A percentile compares a stretch with the other conserved stretches of the same genome.
Conservation (phyloP, 2,113 vertebrate genomes). For the Aplodontia rufa region DNA sequence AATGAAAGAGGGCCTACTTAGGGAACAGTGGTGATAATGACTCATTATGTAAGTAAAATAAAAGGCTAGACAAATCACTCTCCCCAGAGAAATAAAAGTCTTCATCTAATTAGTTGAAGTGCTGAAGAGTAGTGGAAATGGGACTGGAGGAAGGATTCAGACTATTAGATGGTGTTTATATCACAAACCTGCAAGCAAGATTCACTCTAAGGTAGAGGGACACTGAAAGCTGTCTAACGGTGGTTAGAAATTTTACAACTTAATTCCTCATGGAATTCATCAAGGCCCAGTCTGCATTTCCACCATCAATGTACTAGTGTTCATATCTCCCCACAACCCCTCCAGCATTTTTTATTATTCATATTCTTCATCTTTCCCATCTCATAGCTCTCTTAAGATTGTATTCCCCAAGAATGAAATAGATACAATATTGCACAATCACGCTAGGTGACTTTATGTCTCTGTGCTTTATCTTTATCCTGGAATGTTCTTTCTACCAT, state of each 20-base stretch:
- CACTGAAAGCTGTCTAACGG: background rate
- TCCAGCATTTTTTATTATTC: no score
- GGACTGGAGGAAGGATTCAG: background rate
- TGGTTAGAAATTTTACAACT: background rate
- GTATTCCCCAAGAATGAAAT: background rate
- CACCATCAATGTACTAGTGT: no score
- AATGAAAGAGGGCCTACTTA: background rate
- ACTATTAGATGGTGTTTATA: background rate
- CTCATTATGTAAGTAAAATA: background rate
- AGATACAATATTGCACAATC: background rate
- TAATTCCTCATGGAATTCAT: background rate
- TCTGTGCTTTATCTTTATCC: background rate
- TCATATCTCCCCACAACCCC: no score
- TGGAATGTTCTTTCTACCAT: background rate
- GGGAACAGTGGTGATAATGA: background rate
- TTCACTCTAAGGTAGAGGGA: background rate
- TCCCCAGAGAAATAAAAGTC: background rate
- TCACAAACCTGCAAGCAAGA: background rate
- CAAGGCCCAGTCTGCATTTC: background rate
- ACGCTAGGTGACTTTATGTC: background rate
- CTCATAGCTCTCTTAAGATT: slow-evolving; percentile 39
- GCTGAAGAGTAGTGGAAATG: background rate
- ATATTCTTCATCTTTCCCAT: no score
- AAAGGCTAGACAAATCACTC: background rate
- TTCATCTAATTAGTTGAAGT: background rate